Conservation (phyloP, 1,140 invertebrate genomes). For the Sitophilus oryzae region DNA sequence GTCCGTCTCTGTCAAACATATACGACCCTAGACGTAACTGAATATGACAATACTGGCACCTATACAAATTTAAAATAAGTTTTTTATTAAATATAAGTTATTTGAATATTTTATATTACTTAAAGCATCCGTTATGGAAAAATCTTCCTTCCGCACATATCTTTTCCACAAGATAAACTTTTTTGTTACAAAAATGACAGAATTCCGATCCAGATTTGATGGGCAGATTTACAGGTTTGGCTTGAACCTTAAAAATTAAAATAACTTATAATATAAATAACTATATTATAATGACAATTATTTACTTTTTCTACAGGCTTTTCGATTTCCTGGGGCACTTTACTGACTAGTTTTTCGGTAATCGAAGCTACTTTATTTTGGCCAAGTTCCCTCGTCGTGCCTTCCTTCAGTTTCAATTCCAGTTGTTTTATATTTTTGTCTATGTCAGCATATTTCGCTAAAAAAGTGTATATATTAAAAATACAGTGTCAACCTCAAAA, state of each 20-base stretch:
- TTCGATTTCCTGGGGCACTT: slow-evolving; percentile 53
- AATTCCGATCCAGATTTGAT: slow-evolving; percentile 65
- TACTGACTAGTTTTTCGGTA: slow-evolving; percentile 71
- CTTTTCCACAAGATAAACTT: slow-evolving; percentile 84
- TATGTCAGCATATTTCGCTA: slow-evolving; percentile 64
- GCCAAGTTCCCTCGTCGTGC: slow-evolving; percentile 63
- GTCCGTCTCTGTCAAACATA: slow-evolving; percentile 68
- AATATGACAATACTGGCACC: slow-evolving; percentile 67
- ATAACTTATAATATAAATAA: slow-evolving; percentile 3
- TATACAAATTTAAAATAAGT: slow-evolving; percentile 26
- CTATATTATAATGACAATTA: slow-evolving; percentile 37
- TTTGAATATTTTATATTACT: slow-evolving; percentile 44
- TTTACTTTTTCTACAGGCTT: slow-evolving; percentile 56
- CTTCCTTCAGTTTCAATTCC: slow-evolving; percentile 75
- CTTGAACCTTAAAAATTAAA: slow-evolving; percentile 29
- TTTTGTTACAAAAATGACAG: slow-evolving; percentile 81
- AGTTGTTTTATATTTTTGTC: slow-evolving; percentile 75
- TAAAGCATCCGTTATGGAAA: slow-evolving; percentile 81
- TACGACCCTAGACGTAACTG: slow-evolving; percentile 67
- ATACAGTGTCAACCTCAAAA: background rate
- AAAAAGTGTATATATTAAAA: slow-evolving; percentile 11
- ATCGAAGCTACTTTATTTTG: slow-evolving; percentile 83
- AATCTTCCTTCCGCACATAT: slow-evolving; percentile 79
- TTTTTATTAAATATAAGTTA: background rate
- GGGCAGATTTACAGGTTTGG: slow-evolving; percentile 47